A percentile compares a stretch with the other conserved stretches of the same genome.
Conservation (phyloP, 37 sponge, comb jelly and placozoan genomes). For the Hormiphora californensis region DNA sequence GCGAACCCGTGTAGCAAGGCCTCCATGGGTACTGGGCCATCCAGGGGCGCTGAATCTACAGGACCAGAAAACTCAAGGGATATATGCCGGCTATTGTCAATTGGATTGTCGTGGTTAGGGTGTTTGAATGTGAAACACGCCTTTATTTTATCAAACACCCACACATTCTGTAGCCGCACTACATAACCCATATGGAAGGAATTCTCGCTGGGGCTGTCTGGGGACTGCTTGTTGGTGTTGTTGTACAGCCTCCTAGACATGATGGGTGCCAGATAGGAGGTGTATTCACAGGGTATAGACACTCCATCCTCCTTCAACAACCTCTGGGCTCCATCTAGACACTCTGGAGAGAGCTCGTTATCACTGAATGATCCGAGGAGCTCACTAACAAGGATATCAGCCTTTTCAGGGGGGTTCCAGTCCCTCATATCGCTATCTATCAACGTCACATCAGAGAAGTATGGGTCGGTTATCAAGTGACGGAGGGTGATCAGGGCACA, state of each 20-base stretch:
- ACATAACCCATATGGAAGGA: slow-evolving; percentile 88
- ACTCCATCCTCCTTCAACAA: slow-evolving; percentile 89
- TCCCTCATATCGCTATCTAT: slow-evolving; percentile 88
- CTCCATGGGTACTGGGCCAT: slow-evolving; percentile 56
- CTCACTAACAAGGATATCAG: slow-evolving; percentile 96
- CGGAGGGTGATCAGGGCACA: slow-evolving; percentile 83
- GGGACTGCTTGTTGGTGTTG: slow-evolving; percentile 54
- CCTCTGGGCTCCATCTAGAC: slow-evolving; percentile 94
- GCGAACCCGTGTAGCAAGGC: slow-evolving; percentile 82
- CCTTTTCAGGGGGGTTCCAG: slow-evolving; percentile 87
- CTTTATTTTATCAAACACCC: slow-evolving; percentile 62
- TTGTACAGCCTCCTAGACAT: slow-evolving; percentile 74
- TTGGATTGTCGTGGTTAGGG: slow-evolving; percentile 73
- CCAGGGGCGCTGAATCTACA: slow-evolving; percentile 58
- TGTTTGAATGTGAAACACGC: slow-evolving; percentile 87
- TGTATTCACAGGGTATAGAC: slow-evolving; percentile 85
- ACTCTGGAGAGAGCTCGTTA: slow-evolving; percentile 99
- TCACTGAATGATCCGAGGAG: slow-evolving; percentile 98
- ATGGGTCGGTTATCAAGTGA: slow-evolving; percentile 69
- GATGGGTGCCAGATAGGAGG: slow-evolving; percentile 85
- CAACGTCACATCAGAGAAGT: slow-evolving; percentile 69
- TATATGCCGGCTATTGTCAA: slow-evolving; percentile 71
- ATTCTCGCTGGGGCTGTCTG: slow-evolving; percentile 51
- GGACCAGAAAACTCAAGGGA: slow-evolving; percentile 58
- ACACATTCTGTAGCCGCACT: slow-evolving; percentile 71